Evolutionary conservation across 2,113 vertebrate species (phyloP).

Genomic region (Herpailurus yagouaroundi): DNA sequence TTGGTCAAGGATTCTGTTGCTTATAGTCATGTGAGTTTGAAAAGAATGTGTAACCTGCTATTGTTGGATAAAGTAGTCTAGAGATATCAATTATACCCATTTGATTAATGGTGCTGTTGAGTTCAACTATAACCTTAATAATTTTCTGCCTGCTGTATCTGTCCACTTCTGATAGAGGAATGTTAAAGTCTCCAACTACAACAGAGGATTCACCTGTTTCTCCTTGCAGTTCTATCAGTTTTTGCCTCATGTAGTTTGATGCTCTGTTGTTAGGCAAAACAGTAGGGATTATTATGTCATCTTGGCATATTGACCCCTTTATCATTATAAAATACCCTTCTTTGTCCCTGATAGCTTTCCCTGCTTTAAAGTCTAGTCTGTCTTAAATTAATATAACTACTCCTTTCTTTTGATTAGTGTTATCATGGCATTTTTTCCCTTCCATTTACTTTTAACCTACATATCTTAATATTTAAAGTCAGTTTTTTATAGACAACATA

Average conservation of each 20-base stretch:
- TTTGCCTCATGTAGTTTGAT: background rate
- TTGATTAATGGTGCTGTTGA: background rate
- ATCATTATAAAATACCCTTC: background rate
- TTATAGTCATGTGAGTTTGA: background rate
- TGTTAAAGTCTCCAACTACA: background rate
- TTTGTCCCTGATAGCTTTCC: background rate
- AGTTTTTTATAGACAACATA: background rate
- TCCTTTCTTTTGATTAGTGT: background rate
- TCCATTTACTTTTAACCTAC: background rate
- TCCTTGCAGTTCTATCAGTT: background rate
- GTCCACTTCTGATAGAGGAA: background rate
- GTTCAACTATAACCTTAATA: background rate
- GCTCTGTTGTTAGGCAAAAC: background rate
- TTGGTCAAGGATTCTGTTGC: background rate
- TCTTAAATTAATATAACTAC: background rate
- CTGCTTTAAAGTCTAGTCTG: background rate
- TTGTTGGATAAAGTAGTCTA: background rate
- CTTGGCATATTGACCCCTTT: background rate
- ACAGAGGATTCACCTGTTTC: background rate
- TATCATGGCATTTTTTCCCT: background rate
- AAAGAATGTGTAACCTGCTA: background rate
- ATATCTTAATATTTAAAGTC: background rate
- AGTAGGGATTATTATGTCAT: background rate
- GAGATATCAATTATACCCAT: background rate
- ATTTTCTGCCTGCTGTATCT: background rate